phyloP scores from a whole-genome alignment of 2,113 vertebrate species.

The Dinomys branickii region DNA sequence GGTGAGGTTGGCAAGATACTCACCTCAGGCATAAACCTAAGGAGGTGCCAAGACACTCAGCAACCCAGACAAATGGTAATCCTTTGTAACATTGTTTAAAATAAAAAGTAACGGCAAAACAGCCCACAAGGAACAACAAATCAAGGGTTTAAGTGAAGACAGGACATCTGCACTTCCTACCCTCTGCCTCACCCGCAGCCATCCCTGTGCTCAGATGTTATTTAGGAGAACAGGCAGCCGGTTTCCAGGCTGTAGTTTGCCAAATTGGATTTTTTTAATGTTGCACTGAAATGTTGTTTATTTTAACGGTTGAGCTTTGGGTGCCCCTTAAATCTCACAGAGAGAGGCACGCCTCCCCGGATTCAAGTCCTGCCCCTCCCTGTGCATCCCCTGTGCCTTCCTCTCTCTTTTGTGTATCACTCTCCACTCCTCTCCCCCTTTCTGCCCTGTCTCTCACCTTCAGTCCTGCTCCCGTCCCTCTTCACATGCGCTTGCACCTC shows the following conservation, averaged over 20 bases:
- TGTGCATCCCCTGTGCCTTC: not conserved
- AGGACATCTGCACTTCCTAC: not conserved
- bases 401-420: not conserved
- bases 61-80: not conserved
- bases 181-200: not conserved
- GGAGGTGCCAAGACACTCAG: not conserved
- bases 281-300: not conserved
- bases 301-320: not conserved
- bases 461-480: too few species aligned
- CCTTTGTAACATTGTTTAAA: not conserved
- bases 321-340: not conserved
- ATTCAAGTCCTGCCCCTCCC: not conserved
- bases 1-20: not conserved
- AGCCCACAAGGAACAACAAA: not conserved
- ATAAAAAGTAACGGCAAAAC: not conserved
- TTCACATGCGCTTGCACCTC: too few species aligned
- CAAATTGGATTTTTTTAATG: not conserved
- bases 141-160: not conserved
- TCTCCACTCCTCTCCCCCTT: not conserved
- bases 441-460: not conserved
- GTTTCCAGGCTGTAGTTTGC: too few species aligned
- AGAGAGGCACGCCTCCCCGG: not conserved
- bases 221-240: not conserved
- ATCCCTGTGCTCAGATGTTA: not conserved
- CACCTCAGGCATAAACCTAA: not conserved